A percentile compares a stretch with the other conserved stretches of the same genome.
These are phyloP conservation scores for Enteromius unitaeniatus DNA, from an alignment of 2,797 vertebrate genomes.

Conservation along the genomic window DNA sequence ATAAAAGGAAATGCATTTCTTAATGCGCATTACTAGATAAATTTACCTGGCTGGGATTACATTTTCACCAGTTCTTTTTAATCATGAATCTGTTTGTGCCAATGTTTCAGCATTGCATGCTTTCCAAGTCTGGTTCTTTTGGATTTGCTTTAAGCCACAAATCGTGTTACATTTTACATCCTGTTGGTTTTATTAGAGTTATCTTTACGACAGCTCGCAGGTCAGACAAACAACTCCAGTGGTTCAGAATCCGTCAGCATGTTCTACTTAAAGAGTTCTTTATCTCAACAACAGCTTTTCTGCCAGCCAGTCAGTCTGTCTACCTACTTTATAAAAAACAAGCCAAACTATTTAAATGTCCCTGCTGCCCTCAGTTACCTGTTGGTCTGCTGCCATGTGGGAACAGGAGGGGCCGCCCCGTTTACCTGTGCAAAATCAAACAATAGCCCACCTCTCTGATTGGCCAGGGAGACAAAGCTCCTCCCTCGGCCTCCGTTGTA, in stretches of 20 bases:
- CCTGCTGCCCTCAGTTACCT: slow-evolving; percentile 21
- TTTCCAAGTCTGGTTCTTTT: not conserved
- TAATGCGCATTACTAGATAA: not conserved
- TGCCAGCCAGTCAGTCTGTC: slow-evolving; percentile 53
- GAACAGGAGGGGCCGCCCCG: slow-evolving; percentile 2
- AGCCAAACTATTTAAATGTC: slow-evolving; percentile 12
- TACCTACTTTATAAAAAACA: slow-evolving; percentile 40
- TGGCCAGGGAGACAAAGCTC: slow-evolving; percentile 54
- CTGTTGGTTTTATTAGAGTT: slow-evolving; percentile 36
- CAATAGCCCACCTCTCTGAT: slow-evolving; percentile 49
- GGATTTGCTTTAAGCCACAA: not conserved
- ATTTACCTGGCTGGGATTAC: not conserved
- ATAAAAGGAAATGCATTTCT: slow-evolving; percentile 1
- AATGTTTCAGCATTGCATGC: not conserved
- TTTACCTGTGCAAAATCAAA: slow-evolving; percentile 54
- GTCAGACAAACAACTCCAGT: slow-evolving; percentile 35
- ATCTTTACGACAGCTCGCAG: slow-evolving; percentile 33
- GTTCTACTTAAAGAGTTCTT: slow-evolving; percentile 45
- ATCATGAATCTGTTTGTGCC: slow-evolving; percentile 7
- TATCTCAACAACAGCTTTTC: slow-evolving; percentile 56
- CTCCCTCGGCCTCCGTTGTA: slow-evolving; percentile 66
- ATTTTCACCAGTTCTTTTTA: not conserved
- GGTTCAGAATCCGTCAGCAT: slow-evolving; percentile 46
- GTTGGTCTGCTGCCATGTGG: slow-evolving; percentile 33
- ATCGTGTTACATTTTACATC: not conserved